Percentiles rank a stretch among this genome's conserved stretches.
These are phyloP conservation scores for Watsonalla cultraria DNA, from an alignment of 2,888 invertebrate species.

Conservation along the genomic window DNA sequence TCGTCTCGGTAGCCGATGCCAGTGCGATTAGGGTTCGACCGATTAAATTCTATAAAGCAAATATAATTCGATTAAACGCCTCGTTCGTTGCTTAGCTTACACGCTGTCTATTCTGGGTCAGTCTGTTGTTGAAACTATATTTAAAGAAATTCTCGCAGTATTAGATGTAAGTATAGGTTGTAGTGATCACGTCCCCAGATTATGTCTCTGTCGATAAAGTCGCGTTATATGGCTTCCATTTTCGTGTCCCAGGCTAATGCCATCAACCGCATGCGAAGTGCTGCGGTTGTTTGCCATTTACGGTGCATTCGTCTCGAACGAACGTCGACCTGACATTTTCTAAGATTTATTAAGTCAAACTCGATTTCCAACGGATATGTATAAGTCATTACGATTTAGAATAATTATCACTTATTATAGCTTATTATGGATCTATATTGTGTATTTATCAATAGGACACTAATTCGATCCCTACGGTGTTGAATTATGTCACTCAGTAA, in stretches of 20 bases:
- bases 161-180: constrained; percentile 16
- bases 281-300: constrained; percentile 52
- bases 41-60: constrained; percentile 52
- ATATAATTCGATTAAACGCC: constrained; percentile 49
- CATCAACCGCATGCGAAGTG: constrained; percentile 48
- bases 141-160: constrained; percentile 16
- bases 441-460: constrained; percentile 15
- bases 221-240: constrained; percentile 41
- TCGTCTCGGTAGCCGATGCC: constrained; percentile 56
- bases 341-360: constrained; percentile 29
- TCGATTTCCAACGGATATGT: not conserved
- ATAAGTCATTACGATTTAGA: no score
- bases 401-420: not conserved
- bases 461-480: constrained; percentile 24
- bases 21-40: constrained; percentile 46
- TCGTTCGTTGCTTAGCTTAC: constrained; percentile 33
- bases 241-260: constrained; percentile 42
- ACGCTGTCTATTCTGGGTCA: constrained; percentile 38
- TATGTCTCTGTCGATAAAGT: constrained; percentile 32
- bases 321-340: constrained; percentile 42
- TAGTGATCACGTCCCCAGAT: constrained; percentile 18
- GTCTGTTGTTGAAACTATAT: constrained; percentile 25
- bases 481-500: constrained; percentile 51
- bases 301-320: constrained; percentile 54
- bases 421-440: no score